Percentiles rank a stretch among this genome's conserved stretches.
phyloP scores from a whole-genome alignment of 2,797 vertebrate genomes.

The Semotilus atromaculatus region DNA sequence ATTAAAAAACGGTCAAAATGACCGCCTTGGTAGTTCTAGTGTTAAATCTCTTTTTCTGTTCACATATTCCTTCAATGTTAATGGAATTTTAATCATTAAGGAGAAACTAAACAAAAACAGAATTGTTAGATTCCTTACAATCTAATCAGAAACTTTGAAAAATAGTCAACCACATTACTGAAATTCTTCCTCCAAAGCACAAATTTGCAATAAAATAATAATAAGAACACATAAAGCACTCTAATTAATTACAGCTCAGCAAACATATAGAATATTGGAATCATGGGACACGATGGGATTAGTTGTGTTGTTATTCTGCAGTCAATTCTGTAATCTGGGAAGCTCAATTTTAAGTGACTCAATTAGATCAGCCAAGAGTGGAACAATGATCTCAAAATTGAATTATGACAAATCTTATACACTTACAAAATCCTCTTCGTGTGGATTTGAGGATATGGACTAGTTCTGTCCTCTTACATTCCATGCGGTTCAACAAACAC shows the following conservation, averaged over 20 bases:
- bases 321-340: conserved; percentile 11
- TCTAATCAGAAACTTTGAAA: neutral
- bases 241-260: conserved; percentile 7
- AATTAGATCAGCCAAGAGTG: conserved; percentile 54
- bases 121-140: neutral
- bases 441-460: conserved; percentile 31
- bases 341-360: conserved; percentile 51
- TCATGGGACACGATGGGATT: conserved; percentile 17
- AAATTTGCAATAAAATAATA: neutral
- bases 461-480: conserved; percentile 43
- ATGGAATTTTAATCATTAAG: neutral
- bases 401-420: conserved; percentile 55
- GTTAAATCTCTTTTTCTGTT: neutral
- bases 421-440: conserved; percentile 49
- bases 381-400: conserved; percentile 27
- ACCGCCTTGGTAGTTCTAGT: no score
- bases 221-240: neutral
- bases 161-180: neutral
- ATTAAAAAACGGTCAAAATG: no score
- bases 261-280: neutral
- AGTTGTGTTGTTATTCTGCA: conserved; percentile 31
- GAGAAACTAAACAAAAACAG: neutral
- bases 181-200: neutral
- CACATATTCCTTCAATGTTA: neutral
- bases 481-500: conserved; percentile 33